These are phyloP conservation scores for Hylaeus volcanicus DNA, from an alignment of 1,140 invertebrate genomes.

Conservation along the genomic window DNA sequence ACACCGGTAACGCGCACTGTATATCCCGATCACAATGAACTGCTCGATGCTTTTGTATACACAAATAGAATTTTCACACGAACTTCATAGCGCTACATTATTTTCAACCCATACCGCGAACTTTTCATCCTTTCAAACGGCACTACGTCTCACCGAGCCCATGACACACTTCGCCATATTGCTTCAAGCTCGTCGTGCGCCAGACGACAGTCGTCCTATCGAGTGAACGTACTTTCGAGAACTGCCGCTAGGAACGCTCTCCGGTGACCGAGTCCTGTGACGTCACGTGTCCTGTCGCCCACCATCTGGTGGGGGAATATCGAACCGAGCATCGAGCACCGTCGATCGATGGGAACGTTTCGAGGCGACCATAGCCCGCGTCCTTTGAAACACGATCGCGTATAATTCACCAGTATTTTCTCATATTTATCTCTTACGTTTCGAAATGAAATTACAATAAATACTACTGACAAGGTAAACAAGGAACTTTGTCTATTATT, in stretches of 20 bases:
- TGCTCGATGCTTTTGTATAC: conserved; percentile 47
- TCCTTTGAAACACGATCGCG: neutral
- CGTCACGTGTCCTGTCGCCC: conserved; percentile 13
- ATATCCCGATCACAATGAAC: conserved; percentile 59
- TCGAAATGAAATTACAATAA: too few relatives aligned
- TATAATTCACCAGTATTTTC: too few relatives aligned
- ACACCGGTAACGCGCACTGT: conserved; percentile 70
- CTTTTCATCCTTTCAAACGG: conserved; percentile 68
- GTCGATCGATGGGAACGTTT: conserved; percentile 10
- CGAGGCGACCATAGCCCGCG: neutral
- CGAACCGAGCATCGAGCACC: neutral
- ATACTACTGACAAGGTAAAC: too few relatives aligned
- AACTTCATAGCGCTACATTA: conserved; percentile 67
- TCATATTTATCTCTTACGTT: too few relatives aligned
- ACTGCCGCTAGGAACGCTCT: conserved; percentile 59
- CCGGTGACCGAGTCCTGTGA: conserved; percentile 25
- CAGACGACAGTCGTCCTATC: conserved; percentile 58
- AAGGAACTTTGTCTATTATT: too few relatives aligned
- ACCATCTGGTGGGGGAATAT: neutral
- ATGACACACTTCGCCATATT: conserved; percentile 80
- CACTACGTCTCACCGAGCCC: conserved; percentile 72
- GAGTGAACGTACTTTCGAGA: conserved; percentile 51
- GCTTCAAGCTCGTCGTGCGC: conserved; percentile 60
- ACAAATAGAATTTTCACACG: conserved; percentile 60
- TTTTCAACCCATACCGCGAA: conserved; percentile 71